A percentile compares a stretch with the other conserved stretches of the same genome.
These are phyloP conservation scores for Clanis bilineata DNA, from an alignment of 2,888 invertebrate species.

Conservation along the genomic window DNA sequence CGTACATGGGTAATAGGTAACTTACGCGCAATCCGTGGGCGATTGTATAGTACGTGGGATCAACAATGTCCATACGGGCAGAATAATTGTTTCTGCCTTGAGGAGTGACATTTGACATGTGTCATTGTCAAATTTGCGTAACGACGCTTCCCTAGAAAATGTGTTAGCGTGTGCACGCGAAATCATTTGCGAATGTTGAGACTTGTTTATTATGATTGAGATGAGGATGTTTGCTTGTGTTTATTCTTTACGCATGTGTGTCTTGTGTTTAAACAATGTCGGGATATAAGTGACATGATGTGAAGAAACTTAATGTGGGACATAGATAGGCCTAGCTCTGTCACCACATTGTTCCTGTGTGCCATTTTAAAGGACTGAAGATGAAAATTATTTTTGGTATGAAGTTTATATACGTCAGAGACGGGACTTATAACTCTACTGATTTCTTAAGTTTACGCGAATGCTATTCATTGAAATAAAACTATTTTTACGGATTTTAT, in stretches of 20 bases:
- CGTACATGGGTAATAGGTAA: constrained; percentile 20
- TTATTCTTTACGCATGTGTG: no score
- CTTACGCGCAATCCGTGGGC: constrained; percentile 8
- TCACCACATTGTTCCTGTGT: no score
- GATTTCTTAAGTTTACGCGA: no score
- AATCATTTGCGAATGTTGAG: neutral
- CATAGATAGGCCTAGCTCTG: no score
- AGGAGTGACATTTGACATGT: constrained; percentile 1
- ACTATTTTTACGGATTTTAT: no score
- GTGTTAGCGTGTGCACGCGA: neutral
- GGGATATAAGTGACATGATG: neutral
- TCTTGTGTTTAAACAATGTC: neutral
- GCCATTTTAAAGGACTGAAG: no score
- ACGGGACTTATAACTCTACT: no score
- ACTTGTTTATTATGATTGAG: neutral
- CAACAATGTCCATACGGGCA: constrained; percentile 10
- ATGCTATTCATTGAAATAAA: no score
- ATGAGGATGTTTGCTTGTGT: neutral
- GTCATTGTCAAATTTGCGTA: neutral
- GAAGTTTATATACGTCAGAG: no score
- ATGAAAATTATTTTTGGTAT: no score
- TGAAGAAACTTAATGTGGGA: neutral
- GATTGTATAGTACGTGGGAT: constrained; percentile 23
- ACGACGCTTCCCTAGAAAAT: neutral
- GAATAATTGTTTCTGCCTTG: constrained; percentile 13